These are phyloP conservation scores for Cecropterus lyciades DNA, from an alignment of 1,140 invertebrate genomes.

Conservation along the genomic window DNA sequence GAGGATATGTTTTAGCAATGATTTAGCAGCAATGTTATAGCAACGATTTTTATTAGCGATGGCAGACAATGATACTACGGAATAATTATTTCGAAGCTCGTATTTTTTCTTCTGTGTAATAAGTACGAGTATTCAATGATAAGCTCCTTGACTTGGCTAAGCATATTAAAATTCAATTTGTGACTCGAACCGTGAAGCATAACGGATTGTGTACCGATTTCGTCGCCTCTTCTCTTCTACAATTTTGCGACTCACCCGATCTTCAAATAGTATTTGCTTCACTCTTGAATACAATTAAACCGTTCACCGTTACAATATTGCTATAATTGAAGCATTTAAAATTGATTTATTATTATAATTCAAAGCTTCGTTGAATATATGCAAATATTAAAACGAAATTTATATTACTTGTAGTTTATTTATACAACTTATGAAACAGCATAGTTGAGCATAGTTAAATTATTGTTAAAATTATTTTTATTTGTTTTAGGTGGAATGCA, in stretches of 20 bases:
- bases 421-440: too few relatives aligned
- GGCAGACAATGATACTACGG: conserved; percentile 2
- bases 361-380: not conserved
- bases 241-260: conserved; percentile 69
- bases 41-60: conserved; percentile 1
- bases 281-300: conserved; percentile 58
- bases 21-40: too few relatives aligned
- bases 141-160: conserved; percentile 75
- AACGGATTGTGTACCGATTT: conserved; percentile 76
- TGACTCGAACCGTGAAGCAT: conserved; percentile 74
- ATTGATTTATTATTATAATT: conserved; percentile 13
- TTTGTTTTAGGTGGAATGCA: conserved; percentile 97
- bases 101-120: conserved; percentile 65
- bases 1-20: too few relatives aligned
- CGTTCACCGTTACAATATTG: conserved; percentile 43
- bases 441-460: too few relatives aligned
- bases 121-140: conserved; percentile 75
- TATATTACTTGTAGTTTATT: too few relatives aligned
- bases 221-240: conserved; percentile 73
- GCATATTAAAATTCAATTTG: conserved; percentile 83
- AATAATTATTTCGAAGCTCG: conserved; percentile 56
- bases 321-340: conserved; percentile 19
- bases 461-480: conserved; percentile 17
- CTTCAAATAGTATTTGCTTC: conserved; percentile 64
- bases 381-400: too few relatives aligned